phyloP scores from a whole-genome alignment of 2,888 invertebrate species.

The Chrysomela aeneicollis region DNA sequence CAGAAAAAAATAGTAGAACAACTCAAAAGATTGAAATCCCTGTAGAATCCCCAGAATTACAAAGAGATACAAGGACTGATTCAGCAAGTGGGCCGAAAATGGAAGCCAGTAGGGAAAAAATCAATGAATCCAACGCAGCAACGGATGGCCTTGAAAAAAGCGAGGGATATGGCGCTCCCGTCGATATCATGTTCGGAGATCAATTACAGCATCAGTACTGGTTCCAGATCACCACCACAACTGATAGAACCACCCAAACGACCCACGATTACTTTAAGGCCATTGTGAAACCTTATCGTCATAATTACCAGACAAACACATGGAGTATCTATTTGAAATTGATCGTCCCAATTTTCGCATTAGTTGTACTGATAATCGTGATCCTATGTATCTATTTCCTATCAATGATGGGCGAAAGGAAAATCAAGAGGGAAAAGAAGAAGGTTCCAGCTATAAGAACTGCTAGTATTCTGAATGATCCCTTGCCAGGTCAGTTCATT shows the following conservation, averaged over 20 bases:
- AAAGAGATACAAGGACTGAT: too few relatives aligned
- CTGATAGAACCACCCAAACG: neutral
- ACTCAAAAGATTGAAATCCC: too few relatives aligned
- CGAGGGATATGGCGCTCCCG: too few relatives aligned
- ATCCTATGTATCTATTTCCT: constrained; percentile 64
- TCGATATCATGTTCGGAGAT: constrained; percentile 15
- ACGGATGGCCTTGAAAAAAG: too few relatives aligned
- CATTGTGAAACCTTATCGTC: neutral
- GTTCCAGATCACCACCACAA: neutral
- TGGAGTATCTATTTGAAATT: neutral
- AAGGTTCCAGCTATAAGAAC: constrained; percentile 64
- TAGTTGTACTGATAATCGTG: constrained; percentile 62
- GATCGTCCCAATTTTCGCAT: neutral
- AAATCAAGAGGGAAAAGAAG: constrained; percentile 56
- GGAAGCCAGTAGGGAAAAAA: too few relatives aligned
- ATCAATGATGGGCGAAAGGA: constrained; percentile 35
- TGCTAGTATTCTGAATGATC: constrained; percentile 67
- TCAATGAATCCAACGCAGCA: too few relatives aligned
- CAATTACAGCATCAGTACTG: neutral
- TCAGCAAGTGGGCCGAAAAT: too few relatives aligned
- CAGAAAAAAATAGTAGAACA: neutral
- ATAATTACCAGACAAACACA: neutral
- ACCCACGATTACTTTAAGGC: neutral
- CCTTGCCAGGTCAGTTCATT: constrained; percentile 66
- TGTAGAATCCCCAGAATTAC: too few relatives aligned